These are phyloP conservation scores for Panagrolaimus sp. DNA, from an alignment of 1,140 invertebrate genomes.

Conservation along the genomic window DNA sequence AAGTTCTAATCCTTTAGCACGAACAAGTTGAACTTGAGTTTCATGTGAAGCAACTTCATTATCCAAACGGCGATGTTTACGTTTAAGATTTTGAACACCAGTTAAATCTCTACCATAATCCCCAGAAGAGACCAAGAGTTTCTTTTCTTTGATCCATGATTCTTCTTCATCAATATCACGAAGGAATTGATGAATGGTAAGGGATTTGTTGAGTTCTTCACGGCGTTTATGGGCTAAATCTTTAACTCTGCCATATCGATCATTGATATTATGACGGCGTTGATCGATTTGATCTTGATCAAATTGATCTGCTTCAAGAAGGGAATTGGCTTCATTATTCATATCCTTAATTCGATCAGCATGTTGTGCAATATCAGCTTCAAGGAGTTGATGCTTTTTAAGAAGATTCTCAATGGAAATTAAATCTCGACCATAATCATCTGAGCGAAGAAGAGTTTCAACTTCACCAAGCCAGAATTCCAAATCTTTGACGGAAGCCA, in stretches of 20 bases:
- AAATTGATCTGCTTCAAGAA: conserved; percentile 89
- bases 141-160: conserved; percentile 99
- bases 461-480: conserved; percentile 99
- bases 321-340: conserved; percentile 84
- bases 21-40: conserved; percentile 90
- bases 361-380: conserved; percentile 83
- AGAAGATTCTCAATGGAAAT: conserved; percentile 92
- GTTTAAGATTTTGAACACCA: conserved; percentile 91
- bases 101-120: conserved; percentile 94
- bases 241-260: conserved; percentile 72
- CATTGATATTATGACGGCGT: conserved; percentile 81
- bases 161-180: conserved; percentile 98
- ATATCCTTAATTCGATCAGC: conserved; percentile 86
- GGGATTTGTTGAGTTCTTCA: conserved; percentile 82
- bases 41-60: conserved; percentile 91
- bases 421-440: conserved; percentile 95
- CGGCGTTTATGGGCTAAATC: conserved; percentile 71
- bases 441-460: conserved; percentile 84
- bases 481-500: conserved; percentile 97
- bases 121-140: conserved; percentile 88
- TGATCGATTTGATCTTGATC: conserved; percentile 86
- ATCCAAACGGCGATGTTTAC: conserved; percentile 94
- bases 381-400: conserved; percentile 89
- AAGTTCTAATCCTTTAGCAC: conserved; percentile 88
- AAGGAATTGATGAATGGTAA: conserved; percentile 98